Conservation (phyloP, 2,113 vertebrate genomes). For the Corythoichthys haematopterus region DNA sequence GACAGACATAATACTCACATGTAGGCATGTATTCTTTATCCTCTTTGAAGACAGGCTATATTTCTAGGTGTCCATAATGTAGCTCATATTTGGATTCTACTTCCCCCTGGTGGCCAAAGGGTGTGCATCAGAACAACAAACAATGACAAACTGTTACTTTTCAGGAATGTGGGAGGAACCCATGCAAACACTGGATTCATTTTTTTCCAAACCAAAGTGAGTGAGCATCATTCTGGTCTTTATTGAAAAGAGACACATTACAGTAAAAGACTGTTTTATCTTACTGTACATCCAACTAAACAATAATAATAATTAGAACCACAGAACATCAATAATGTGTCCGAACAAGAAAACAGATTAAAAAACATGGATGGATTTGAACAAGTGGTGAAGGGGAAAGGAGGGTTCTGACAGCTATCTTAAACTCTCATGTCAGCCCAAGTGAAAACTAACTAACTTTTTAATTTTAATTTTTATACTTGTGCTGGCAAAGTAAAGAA, state of each 20-base stretch:
- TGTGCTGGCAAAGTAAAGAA: no score
- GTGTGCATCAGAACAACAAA: background rate
- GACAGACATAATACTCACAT: no score
- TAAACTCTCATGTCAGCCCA: background rate
- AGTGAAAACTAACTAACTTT: background rate
- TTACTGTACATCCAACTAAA: slow-evolving; percentile 87
- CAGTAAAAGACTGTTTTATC: slow-evolving; percentile 78
- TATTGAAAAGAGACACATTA: slow-evolving; percentile 93
- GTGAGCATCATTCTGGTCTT: slow-evolving; percentile 77
- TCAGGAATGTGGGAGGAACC: no score
- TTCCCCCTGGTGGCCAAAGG: no score
- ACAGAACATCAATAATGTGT: slow-evolving; percentile 67
- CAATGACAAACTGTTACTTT: background rate
- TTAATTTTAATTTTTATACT: background rate
- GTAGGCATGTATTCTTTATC: no score
- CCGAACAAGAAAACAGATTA: slow-evolving; percentile 47
- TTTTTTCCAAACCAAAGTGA: background rate
- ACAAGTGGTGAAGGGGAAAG: slow-evolving; percentile 7
- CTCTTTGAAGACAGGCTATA: no score
- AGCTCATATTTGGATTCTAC: no score
- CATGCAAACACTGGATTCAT: background rate
- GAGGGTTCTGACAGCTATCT: background rate
- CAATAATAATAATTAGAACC: slow-evolving; percentile 60
- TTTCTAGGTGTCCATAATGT: no score
- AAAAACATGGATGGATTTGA: slow-evolving; percentile 37